Evolutionary conservation across 2,797 vertebrate species (phyloP), one percentile per base, ranked within the genome.

Genomic region (Callimico goeldii): DNA sequence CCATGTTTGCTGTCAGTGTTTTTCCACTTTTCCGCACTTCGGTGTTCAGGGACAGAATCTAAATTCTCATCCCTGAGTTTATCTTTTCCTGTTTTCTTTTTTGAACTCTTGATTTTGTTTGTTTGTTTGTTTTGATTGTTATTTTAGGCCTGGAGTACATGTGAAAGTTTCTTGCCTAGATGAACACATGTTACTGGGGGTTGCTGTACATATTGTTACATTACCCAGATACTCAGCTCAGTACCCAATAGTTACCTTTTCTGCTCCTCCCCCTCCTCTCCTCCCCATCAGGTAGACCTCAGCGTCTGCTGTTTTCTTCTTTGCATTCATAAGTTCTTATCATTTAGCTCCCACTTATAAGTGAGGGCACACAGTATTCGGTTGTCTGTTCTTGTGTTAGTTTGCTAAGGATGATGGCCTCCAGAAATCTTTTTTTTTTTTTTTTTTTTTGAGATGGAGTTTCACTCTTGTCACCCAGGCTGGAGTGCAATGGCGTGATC

Each of bases 1-100:
- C 39, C 12, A 13, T 1, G 7, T 4, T 48, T 67, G 22, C 1
- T 15, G 15, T 8, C 12, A 4, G 24, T 7, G 80, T 88, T 77
- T 64, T 61, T 28, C 30, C 41, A 46, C 4, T 10, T 76, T 70
- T 77, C 76, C 24, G 96, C 57, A 28, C 80, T 75, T 91, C 72
- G 22, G 19, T 43, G 79, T 97, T 98, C 39, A 92, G 61, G 81
- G 92, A 72, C 91, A 50, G 75, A 22, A 91, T 91, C 88, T 80
- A 50, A 83, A 39, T 88, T 95, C 79, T 88, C 94, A 91, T 91
- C 79, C 79, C 88, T 72, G 76, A 13, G 58, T 84, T 58, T 85
- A 64, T 93, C 92, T 61, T 95, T 91, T 79, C 52, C 26, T 11
- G 4, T 93, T 91, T 95, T 97, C 97, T 97, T 91, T 94, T 20